Evolutionary conservation across 2,797 vertebrate species (phyloP), one percentile per base, ranked within the genome.

Genomic region (Pseudochirops corinnae): DNA sequence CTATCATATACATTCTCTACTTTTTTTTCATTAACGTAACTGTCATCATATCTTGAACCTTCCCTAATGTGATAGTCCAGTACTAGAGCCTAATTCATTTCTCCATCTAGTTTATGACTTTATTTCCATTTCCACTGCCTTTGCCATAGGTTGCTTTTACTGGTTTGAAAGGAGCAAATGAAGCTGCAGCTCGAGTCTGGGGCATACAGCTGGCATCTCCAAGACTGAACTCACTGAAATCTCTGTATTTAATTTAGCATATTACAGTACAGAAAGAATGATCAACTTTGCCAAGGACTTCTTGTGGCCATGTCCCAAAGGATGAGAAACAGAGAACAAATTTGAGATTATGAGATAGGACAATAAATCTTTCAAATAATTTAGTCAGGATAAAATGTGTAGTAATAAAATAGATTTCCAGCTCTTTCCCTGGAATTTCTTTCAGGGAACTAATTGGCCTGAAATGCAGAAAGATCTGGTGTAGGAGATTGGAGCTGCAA

Each of bases 351-450:
- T 6, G 3, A 18, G 55, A 94, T 94, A 90, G 94, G 29, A 96
- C 46, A 91, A 90, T 97, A 96, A 67, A 95, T 93, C 94, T 96
- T 95, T 92, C 67, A 95, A 97, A 92, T 95, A 93, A 95, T 95
- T 95, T 94, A 94, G 60, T 53, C 90, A 97, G 94, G 91, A 95
- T 67, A 93, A 67, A 93, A 95, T 55, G 58, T 87, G 12, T 90
- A 82, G n/a, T 87, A 94, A 94, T 94, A 93, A 95, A 97, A 93
- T 96, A 53, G 91, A 92, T 97, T 96, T 97, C 96, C 90, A 97
- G 93, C 55, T 60, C 56, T 57, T 56, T 55, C 57, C 91, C 28
- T 39, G 53, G 50, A 31, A 55, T 93, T 92, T 21, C 46, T 62
- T 55, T 94, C 7, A 50, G 39, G 39, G 7, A 10, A 50, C 39